These are phyloP conservation scores for Sminthopsis crassicaudata DNA, from an alignment of 2,113 vertebrate genomes.

Conservation along the genomic window DNA sequence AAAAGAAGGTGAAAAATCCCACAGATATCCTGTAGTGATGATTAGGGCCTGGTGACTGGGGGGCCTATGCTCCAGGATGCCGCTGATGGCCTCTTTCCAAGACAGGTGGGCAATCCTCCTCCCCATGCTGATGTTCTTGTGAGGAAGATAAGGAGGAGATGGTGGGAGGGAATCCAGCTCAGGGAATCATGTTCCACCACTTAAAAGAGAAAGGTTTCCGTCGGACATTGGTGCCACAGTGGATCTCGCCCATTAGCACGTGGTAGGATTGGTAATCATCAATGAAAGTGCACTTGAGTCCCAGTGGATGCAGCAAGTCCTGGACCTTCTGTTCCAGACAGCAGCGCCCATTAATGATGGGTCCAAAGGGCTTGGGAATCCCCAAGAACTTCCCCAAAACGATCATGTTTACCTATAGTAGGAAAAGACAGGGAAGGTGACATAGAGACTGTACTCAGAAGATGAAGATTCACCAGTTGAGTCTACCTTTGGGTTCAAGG, in stretches of 20 bases:
- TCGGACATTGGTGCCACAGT: conserved; percentile 93
- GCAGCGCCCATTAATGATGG: conserved; percentile 86
- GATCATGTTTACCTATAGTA: conserved; percentile 92
- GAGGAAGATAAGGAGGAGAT: background rate
- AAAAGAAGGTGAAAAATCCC: background rate
- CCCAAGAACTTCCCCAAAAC: conserved; percentile 91
- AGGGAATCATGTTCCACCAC: conserved; percentile 92
- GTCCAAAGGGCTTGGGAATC: conserved; percentile 94
- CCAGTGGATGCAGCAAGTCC: conserved; percentile 88
- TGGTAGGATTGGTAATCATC: conserved; percentile 91
- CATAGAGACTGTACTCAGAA: background rate
- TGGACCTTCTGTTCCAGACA: conserved; percentile 88
- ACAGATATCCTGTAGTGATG: background rate
- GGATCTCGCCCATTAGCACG: conserved; percentile 86
- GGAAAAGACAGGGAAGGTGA: background rate
- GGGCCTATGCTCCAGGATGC: background rate
- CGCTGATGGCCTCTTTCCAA: background rate
- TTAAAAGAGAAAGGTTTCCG: conserved; percentile 87
- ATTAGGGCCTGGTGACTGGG: background rate
- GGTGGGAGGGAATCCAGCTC: conserved; percentile 40
- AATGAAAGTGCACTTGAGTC: conserved; percentile 90
- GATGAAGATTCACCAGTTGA: background rate
- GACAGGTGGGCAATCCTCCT: rapidly evolving
- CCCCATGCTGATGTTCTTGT: background rate
- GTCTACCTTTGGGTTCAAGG: background rate